Evolutionary conservation across 2,113 vertebrate species (phyloP).

Genomic region (Nannospalax galili): DNA sequence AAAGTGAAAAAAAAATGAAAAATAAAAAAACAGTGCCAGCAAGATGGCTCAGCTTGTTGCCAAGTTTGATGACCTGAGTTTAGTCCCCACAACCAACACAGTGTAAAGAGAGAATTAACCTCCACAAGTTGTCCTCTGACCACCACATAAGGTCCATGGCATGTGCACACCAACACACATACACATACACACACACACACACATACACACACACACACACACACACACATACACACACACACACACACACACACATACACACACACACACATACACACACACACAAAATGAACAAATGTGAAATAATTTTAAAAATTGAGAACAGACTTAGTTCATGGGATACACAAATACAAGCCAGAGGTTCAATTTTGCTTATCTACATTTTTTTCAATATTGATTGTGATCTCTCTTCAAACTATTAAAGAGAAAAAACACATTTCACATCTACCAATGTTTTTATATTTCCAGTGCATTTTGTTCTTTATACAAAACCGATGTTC

Average conservation of each 20-base stretch:
- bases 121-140: neutral
- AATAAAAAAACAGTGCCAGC: neutral
- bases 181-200: neutral
- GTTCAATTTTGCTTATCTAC: neutral
- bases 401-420: conserved; percentile 41
- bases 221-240: neutral
- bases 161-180: too few species aligned
- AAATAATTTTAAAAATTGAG: neutral
- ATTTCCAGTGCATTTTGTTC: neutral
- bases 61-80: too few species aligned
- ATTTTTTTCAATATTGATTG: neutral
- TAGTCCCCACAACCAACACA: neutral
- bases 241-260: neutral
- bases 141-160: neutral
- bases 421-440: neutral
- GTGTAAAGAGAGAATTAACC: neutral
- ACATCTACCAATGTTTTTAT: neutral
- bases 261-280: neutral
- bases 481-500: neutral
- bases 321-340: neutral
- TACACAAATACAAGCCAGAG: neutral
- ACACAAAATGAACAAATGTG: neutral
- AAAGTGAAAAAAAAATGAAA: too few species aligned
- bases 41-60: too few species aligned
- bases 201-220: neutral